Evolutionary conservation across 2,888 invertebrate species (phyloP).

Genomic region (Congeria kusceri): DNA sequence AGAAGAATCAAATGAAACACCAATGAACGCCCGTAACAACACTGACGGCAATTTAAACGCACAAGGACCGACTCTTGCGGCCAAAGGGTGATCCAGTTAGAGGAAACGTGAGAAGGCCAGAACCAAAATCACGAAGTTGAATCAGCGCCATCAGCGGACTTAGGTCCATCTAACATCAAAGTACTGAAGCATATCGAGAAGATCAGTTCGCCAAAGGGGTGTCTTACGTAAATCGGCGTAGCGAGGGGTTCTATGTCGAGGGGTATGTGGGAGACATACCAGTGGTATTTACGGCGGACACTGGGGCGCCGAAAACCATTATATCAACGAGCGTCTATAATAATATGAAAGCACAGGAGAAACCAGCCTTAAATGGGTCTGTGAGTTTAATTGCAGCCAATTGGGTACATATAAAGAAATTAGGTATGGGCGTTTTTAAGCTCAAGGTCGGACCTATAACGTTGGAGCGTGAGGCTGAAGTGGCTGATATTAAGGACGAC

Average conservation of each 20-base stretch:
- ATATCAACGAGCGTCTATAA: conserved; percentile 17
- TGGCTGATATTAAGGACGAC: conserved; percentile 29
- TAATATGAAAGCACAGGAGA: neutral
- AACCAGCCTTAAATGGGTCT: conserved; percentile 14
- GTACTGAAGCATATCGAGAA: no score
- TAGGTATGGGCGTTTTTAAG: conserved; percentile 1
- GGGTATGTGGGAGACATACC: conserved; percentile 2
- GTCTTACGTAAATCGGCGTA: neutral
- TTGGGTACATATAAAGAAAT: neutral
- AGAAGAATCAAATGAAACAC: neutral
- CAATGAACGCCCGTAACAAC: no score
- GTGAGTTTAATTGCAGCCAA: conserved; percentile 19
- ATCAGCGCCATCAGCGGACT: neutral
- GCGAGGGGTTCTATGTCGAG: neutral
- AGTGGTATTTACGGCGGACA: conserved; percentile 28
- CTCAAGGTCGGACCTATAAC: neutral
- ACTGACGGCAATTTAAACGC: conserved; percentile 3
- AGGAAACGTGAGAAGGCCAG: neutral
- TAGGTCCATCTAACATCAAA: neutral
- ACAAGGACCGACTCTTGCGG: conserved; percentile 3
- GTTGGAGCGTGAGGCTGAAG: conserved; percentile 3
- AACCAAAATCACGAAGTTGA: neutral
- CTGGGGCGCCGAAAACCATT: conserved; percentile 24
- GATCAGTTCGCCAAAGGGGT: no score
- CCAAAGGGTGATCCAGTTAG: neutral